These are phyloP conservation scores for Myotis myotis DNA, from an alignment of 2,797 vertebrate species.

Conservation along the genomic window DNA sequence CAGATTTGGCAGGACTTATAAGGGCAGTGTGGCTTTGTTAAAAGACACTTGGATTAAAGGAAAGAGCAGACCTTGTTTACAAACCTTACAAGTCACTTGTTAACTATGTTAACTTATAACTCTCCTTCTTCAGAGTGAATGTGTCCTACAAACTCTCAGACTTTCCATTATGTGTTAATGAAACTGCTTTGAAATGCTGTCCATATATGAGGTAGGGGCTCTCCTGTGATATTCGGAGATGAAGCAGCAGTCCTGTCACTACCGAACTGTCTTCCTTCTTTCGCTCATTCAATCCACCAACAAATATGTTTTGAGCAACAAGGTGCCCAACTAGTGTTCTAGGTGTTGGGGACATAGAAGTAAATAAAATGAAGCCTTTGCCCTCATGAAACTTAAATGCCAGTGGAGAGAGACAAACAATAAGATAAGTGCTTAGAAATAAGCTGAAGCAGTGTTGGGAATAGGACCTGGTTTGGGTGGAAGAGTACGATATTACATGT, in stretches of 20 bases:
- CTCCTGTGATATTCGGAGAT: not conserved
- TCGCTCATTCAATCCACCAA: not conserved
- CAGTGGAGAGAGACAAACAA: not conserved
- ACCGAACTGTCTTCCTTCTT: not conserved
- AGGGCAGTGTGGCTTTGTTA: not conserved
- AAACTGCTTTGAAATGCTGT: not conserved
- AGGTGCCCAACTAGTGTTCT: not conserved
- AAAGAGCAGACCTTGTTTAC: not conserved
- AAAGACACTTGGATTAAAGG: not conserved
- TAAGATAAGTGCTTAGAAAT: not conserved
- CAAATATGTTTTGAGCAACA: not conserved
- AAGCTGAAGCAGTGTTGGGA: not conserved
- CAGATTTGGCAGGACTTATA: not conserved
- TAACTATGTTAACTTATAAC: not conserved
- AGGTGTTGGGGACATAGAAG: not conserved
- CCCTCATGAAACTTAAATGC: not conserved
- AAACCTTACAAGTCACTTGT: not conserved
- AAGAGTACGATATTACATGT: not conserved
- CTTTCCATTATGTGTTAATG: not conserved
- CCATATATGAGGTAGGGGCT: not conserved
- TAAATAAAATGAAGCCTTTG: not conserved
- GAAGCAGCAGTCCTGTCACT: not conserved
- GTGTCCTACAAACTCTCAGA: not conserved
- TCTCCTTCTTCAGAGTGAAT: not conserved
- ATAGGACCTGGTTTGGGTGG: not conserved